Conservation (phyloP, 1,140 invertebrate genomes). For the Lepeophtheirus salmonis region DNA sequence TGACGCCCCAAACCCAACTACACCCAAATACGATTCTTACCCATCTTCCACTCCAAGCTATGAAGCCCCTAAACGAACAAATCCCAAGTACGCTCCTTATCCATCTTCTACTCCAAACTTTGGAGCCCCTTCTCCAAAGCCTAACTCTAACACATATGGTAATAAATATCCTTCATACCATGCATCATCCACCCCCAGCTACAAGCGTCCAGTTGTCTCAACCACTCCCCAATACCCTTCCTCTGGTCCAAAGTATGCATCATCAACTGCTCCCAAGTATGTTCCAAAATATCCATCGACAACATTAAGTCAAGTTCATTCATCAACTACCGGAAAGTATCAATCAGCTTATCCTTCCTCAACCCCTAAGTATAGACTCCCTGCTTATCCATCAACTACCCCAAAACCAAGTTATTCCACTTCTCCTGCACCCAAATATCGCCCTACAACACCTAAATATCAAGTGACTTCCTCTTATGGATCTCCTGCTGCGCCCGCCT, state of each 20-base stretch:
- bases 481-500: neutral
- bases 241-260: no score
- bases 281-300: no score
- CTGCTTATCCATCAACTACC: neutral
- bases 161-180: no score
- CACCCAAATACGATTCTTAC: neutral
- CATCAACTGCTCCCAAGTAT: no score
- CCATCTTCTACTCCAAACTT: neutral
- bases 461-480: no score
- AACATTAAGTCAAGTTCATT: no score
- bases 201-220: no score
- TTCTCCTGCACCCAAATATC: neutral
- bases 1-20: neutral
- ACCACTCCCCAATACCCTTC: no score
- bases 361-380: neutral
- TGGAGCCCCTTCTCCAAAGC: no score
- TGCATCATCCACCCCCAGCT: no score
- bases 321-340: no score
- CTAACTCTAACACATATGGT: no score
- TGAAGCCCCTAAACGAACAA: neutral
- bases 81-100: neutral
- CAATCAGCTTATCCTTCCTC: neutral
- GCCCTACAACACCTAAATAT: neutral
- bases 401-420: neutral
- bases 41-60: neutral